Evolutionary conservation across 2,797 vertebrate species (phyloP).

Genomic region (Manis crassicaudata): DNA sequence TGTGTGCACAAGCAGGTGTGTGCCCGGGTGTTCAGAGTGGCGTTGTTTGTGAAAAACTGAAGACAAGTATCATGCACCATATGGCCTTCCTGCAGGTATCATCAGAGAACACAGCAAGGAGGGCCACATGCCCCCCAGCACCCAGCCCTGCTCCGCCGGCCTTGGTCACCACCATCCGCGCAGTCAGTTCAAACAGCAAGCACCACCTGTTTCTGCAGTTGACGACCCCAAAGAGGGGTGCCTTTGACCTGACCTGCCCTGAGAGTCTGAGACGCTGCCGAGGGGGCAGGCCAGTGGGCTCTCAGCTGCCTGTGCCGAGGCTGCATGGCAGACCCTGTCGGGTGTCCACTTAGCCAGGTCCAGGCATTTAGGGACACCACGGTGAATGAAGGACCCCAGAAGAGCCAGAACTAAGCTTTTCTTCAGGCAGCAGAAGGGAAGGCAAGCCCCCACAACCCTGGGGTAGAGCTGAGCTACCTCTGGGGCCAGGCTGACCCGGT

Average conservation of each 20-base stretch:
- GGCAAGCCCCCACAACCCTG: background rate
- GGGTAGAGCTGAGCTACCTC: background rate
- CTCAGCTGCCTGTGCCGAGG: fast-evolving
- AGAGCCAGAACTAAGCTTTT: background rate
- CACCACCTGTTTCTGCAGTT: background rate
- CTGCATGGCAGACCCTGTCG: fast-evolving
- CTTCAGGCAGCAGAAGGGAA: background rate
- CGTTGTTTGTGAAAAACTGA: background rate
- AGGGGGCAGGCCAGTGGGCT: fast-evolving
- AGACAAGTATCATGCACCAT: background rate
- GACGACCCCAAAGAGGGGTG: fast-evolving
- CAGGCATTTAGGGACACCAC: fast-evolving
- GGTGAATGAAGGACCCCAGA: background rate
- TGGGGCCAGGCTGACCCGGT: background rate
- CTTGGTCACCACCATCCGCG: background rate
- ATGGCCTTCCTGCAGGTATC: background rate
- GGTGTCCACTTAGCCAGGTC: background rate
- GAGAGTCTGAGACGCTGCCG: background rate
- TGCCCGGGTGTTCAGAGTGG: fast-evolving
- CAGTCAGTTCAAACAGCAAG: background rate
- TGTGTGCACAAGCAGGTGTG: fast-evolving
- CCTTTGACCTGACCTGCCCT: background rate
- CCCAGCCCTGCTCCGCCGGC: fast-evolving
- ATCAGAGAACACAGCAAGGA: background rate
- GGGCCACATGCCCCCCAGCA: no score